Percentiles rank a stretch among this genome's conserved stretches.
Evolutionary conservation across 1,140 invertebrate species (phyloP).

Genomic region (Polyergus mexicanus): DNA sequence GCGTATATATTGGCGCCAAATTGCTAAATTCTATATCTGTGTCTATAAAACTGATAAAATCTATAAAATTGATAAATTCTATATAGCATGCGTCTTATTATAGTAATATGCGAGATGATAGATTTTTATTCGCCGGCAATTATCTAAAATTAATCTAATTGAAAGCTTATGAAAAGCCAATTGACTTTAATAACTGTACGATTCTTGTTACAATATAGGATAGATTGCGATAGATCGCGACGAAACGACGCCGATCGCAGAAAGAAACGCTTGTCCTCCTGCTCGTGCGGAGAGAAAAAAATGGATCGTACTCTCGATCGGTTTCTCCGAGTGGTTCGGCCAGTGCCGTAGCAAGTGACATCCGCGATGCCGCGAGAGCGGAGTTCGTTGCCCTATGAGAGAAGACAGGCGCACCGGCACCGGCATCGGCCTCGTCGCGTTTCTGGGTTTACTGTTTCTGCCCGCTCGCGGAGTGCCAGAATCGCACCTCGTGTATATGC

Average conservation of each 20-base stretch:
- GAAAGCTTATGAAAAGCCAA: not conserved
- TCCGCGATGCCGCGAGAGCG: constrained; percentile 53
- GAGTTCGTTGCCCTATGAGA: constrained; percentile 83
- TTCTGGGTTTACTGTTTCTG: constrained; percentile 80
- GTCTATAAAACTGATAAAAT: too few relatives aligned
- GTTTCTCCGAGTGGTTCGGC: constrained; percentile 57
- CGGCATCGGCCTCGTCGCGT: constrained; percentile 70
- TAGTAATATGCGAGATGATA: not conserved
- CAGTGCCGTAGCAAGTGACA: constrained; percentile 61
- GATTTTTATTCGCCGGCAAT: not conserved
- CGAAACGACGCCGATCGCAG: constrained; percentile 5
- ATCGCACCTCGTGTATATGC: constrained; percentile 38
- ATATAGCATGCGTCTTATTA: not conserved
- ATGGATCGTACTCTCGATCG: constrained; percentile 53
- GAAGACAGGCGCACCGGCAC: constrained; percentile 73
- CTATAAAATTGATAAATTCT: too few relatives aligned
- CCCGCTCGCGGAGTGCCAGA: constrained; percentile 58
- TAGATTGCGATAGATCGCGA: constrained; percentile 2
- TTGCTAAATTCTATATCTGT: not conserved
- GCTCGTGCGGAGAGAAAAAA: constrained; percentile 22
- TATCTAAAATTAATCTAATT: constrained; percentile 18
- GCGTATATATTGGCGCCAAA: not conserved
- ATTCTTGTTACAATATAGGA: not conserved
- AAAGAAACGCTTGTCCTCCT: constrained; percentile 38
- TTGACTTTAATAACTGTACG: not conserved